Evolutionary conservation across 2,113 vertebrate species (phyloP).

Genomic region (Sciurus niger): DNA sequence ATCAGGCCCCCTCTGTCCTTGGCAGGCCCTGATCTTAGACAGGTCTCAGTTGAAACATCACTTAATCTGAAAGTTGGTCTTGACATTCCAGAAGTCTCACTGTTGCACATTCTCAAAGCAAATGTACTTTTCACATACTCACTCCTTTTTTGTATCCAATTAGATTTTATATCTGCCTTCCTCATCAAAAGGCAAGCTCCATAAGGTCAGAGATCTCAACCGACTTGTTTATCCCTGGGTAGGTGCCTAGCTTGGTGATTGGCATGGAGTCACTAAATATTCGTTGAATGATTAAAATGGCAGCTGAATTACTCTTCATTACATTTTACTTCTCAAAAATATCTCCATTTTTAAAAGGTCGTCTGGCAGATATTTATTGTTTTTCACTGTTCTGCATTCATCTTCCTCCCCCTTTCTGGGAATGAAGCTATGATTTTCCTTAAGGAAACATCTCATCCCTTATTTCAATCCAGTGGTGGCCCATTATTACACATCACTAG

Average conservation of each 20-base stretch:
- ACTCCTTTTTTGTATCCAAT: neutral
- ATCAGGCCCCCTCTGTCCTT: neutral
- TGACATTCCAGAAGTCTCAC: neutral
- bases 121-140: neutral
- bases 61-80: neutral
- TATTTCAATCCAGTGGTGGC: neutral
- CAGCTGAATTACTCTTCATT: neutral
- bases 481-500: neutral
- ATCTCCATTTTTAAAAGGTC: neutral
- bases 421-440: neutral
- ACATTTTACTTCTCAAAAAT: conserved; percentile 1
- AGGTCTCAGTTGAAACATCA: neutral
- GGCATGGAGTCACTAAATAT: neutral
- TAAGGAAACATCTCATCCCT: neutral
- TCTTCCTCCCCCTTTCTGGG: neutral
- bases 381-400: conserved; percentile 27
- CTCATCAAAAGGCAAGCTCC: neutral
- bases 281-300: neutral
- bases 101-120: neutral
- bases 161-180: neutral
- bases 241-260: neutral
- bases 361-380: neutral
- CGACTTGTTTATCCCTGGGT: neutral
- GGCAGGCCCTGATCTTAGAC: neutral
- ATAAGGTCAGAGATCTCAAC: neutral